Evolutionary conservation across 1,140 invertebrate species (phyloP).

Genomic region (Chlorops oryzae): DNA sequence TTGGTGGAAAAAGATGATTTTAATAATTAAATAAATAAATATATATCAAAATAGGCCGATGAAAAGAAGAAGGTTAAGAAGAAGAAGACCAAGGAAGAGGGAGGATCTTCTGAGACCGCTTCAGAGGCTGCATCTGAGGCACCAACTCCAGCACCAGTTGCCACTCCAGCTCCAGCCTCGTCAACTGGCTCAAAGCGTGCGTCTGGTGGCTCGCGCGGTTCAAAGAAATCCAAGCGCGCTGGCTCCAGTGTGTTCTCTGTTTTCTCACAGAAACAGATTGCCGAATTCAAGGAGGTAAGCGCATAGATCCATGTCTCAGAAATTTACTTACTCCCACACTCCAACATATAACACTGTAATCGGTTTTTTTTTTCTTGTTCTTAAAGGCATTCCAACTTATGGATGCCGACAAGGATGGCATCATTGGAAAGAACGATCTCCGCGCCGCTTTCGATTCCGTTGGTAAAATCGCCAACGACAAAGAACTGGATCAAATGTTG

Average conservation of each 20-base stretch:
- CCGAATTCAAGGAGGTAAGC: constrained; percentile 90
- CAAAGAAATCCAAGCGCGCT: constrained; percentile 73
- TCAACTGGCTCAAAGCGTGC: constrained; percentile 57
- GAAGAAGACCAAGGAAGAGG: constrained; percentile 72
- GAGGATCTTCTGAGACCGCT: constrained; percentile 57
- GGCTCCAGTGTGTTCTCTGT: constrained; percentile 93
- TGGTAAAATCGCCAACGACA: constrained; percentile 82
- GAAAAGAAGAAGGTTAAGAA: constrained; percentile 77
- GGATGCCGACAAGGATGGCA: constrained; percentile 97
- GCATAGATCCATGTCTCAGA: not conserved
- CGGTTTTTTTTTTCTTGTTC: not conserved
- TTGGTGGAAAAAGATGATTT: too few relatives aligned
- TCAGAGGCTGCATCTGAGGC: constrained; percentile 55
- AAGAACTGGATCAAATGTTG: constrained; percentile 88
- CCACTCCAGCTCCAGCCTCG: constrained; percentile 54
- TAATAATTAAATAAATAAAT: too few relatives aligned
- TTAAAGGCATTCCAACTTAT: constrained; percentile 91
- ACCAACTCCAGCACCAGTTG: constrained; percentile 53
- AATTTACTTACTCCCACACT: not conserved
- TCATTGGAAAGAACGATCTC: constrained; percentile 93
- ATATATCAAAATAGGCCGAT: constrained; percentile 60
- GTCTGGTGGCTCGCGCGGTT: constrained; percentile 57
- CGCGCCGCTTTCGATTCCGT: constrained; percentile 92
- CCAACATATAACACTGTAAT: not conserved
- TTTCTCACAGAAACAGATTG: constrained; percentile 91